Base-by-base conservation (phyloP, 2,888 invertebrate genomes). In the Lepidochitona cinerea region DNA sequence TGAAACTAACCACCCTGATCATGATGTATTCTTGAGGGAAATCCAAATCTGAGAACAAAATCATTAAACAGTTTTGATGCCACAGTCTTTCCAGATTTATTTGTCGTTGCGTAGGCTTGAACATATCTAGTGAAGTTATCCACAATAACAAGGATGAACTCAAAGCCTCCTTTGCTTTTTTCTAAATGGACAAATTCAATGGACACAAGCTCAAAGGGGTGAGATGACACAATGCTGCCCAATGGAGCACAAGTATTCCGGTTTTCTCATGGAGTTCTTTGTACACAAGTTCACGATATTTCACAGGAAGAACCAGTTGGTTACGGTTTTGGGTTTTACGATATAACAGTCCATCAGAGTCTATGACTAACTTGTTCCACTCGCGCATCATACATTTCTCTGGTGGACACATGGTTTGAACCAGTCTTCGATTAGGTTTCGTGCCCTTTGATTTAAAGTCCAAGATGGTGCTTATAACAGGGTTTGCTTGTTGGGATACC, bases 181-280 rank as follows among this genome's bases (percentile, higher is more conserved):
- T 23, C 18, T 26, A 4, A 18, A 66, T 4, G 36, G 37, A 36
- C 2, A 26, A 23, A 35, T 14, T 66, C 66, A 35, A 59, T 49
- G 49, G 49, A 59, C 9, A 23, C 7, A 14, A 23, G 12, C 29
- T 59, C 32, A 59, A 23, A 29, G 35, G 66, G 36, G 18, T 4
- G n/a, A 14, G 37, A 23, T 32, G 49, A 33, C 23, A 18, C 18
- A 29, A 37, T 41, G 26, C 18, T 68, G 9, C 29, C 35, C 41
- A 68, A 26, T 49, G 68, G 68, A 18, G 49, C 52, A 29, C 68
- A 12, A 12, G 26, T n/a, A 14, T 29, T 37, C 18, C 37, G 18
- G 26, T 37, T 41, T 68, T 26, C 7, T 74, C 37, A 29, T 68
- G 68, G 18, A 68, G 68, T 26, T 68, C 68, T 7, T 41, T 9